Conservation (phyloP, 2,888 invertebrate genomes). For the Cheilosia variabilis region DNA sequence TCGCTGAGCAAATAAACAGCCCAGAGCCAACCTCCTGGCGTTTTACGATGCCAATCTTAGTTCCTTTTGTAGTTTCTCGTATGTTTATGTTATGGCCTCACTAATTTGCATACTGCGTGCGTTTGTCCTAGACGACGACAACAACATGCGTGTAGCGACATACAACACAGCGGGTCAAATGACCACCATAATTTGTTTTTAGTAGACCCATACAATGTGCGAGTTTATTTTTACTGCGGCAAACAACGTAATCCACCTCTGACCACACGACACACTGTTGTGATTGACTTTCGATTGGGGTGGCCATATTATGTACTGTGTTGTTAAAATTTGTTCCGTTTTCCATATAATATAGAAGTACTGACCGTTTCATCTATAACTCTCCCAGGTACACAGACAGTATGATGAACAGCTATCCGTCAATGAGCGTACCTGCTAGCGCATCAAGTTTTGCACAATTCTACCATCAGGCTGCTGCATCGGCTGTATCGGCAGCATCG, state of each 20-base stretch:
- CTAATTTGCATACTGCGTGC: slow-evolving; percentile 67
- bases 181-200: slow-evolving; percentile 50
- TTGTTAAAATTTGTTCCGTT: slow-evolving; percentile 30
- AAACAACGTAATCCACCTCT: slow-evolving; percentile 24
- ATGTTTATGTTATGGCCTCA: slow-evolving; percentile 38
- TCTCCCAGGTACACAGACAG: slow-evolving; percentile 83
- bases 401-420: slow-evolving; percentile 84
- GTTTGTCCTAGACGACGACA: slow-evolving; percentile 2
- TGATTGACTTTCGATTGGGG: slow-evolving; percentile 64
- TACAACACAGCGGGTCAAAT: slow-evolving; percentile 63
- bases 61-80: slow-evolving; percentile 29
- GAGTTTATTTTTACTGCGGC: slow-evolving; percentile 51
- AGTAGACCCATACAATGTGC: slow-evolving; percentile 15
- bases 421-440: slow-evolving; percentile 84
- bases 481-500: slow-evolving; percentile 89
- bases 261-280: slow-evolving; percentile 42
- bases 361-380: slow-evolving; percentile 53
- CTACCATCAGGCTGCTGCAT: slow-evolving; percentile 91
- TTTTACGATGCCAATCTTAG: slow-evolving; percentile 49
- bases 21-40: slow-evolving; percentile 45
- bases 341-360: slow-evolving; percentile 21
- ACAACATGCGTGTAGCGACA: slow-evolving; percentile 25
- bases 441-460: slow-evolving; percentile 89
- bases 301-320: neutral
- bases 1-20: slow-evolving; percentile 38